Base-by-base conservation (phyloP, 2,888 invertebrate genomes). In the Punctoribates punctum region DNA sequence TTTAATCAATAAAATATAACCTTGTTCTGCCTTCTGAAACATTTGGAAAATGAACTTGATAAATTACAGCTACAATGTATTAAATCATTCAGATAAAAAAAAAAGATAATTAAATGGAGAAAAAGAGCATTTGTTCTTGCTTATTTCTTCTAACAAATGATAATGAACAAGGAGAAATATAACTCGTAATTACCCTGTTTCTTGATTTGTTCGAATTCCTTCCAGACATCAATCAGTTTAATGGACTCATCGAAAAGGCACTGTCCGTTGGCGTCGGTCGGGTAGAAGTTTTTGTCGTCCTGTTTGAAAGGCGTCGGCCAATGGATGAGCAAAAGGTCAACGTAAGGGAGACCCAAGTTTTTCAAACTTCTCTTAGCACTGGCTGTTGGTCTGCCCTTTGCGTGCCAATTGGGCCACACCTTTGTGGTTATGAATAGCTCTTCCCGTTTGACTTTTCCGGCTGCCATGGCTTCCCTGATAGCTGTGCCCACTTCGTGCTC, bases 251-350 rank as follows among this genome's bases (percentile, higher is more conserved):
- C 88, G 82, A 84, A 88, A n/a, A 86, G 81, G 17, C 88, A 85
- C 80, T 89, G 88, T 1, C 88, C 90, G 38, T 87, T 82, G 0
- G 85, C 87, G 80, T 90, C 88, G 0, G 82, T 83, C 11, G 76
- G 76, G 25, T 72, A 72, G 57, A 76, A 72, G 74, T 75, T 38
- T 13, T 27, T 38, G 51, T 72, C 76, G 27, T 51, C 76, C 57
- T 76, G 76, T 60, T 65, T 67, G 25, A 72, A 25, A 17, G 72
- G 72, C 5, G 74, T 76, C 27, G 96, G 96, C 94, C 94, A 96
- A 83, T 96, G 96, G 54, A 96, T 91, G 11, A 96, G 87, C 82
- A 93, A 95, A 51, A 95, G 86, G 84, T 96, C 94, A 73, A 96
- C 81, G 82, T 95, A 95, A 0, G 89, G 85, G 0, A 93, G 81